Conservation (phyloP, 2,797 vertebrate genomes). For the Salarias fasciatus region DNA sequence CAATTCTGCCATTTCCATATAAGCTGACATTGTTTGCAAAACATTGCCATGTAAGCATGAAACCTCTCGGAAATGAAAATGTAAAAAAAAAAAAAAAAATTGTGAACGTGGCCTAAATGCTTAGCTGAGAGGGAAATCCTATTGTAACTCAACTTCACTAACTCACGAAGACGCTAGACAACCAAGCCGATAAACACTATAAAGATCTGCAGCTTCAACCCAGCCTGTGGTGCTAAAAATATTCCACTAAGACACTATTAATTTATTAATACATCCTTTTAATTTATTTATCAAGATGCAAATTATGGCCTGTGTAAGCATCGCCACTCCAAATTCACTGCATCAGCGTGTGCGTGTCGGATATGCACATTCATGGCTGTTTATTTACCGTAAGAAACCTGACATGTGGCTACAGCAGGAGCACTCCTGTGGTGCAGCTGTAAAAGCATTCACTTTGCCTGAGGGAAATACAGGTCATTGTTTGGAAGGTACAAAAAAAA, state of each 20-base stretch:
- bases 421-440: slow-evolving; percentile 5
- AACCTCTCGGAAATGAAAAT: too few relatives aligned
- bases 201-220: slow-evolving; percentile 21
- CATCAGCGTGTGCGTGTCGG: slow-evolving; percentile 9
- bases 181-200: not conserved
- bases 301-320: slow-evolving; percentile 15
- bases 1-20: too few relatives aligned
- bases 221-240: slow-evolving; percentile 2
- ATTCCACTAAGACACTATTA: slow-evolving; percentile 10
- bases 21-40: too few relatives aligned
- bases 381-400: slow-evolving; percentile 14
- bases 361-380: slow-evolving; percentile 22
- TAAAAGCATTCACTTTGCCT: slow-evolving; percentile 5
- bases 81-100: too few relatives aligned
- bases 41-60: too few relatives aligned
- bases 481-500: slow-evolving; percentile 1
- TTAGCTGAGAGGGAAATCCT: not conserved
- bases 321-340: slow-evolving; percentile 16
- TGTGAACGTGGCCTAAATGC: not conserved
- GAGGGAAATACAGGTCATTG: not conserved
- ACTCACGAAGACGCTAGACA: not conserved
- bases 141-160: not conserved
- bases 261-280: slow-evolving; percentile 40
- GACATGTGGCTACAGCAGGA: slow-evolving; percentile 17
- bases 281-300: slow-evolving; percentile 42